These are phyloP conservation scores for Atherinomorus stipes DNA, from an alignment of 2,113 vertebrate genomes.

Conservation along the genomic window DNA sequence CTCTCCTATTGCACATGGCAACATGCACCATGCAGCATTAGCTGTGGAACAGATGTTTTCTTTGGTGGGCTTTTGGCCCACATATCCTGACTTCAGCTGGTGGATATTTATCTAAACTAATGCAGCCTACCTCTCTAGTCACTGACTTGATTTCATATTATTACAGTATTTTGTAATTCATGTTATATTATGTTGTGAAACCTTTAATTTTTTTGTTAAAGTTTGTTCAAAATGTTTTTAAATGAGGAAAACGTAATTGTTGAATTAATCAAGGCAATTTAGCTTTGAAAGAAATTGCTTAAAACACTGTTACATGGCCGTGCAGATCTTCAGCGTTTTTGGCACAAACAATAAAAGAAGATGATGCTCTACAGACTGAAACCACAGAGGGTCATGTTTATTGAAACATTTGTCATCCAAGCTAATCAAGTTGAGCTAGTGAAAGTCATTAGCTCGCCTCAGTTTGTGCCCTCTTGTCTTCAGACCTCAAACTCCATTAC, in stretches of 20 bases:
- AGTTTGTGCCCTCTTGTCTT: constrained; percentile 48
- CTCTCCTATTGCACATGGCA: constrained; percentile 8
- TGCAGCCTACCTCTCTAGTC: constrained; percentile 15
- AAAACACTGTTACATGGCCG: not conserved
- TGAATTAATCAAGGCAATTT: not conserved
- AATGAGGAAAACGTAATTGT: not conserved
- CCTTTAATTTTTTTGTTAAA: constrained; percentile 7
- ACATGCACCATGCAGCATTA: constrained; percentile 22
- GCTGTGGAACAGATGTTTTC: constrained; percentile 23
- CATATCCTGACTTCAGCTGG: constrained; percentile 5
- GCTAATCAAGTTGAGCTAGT: constrained; percentile 45
- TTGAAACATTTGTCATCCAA: constrained; percentile 59
- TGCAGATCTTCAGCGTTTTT: not conserved
- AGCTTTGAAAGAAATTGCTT: too few species aligned
- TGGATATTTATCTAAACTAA: constrained; percentile 32
- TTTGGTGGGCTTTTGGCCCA: constrained; percentile 22
- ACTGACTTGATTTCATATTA: constrained; percentile 26
- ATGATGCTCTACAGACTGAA: constrained; percentile 29
- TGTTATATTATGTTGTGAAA: constrained; percentile 12
- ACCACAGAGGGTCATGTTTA: constrained; percentile 19
- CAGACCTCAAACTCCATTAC: constrained; percentile 61
- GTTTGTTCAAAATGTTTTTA: not conserved
- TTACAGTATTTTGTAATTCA: too few species aligned
- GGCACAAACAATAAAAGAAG: constrained; percentile 1
- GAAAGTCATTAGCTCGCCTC: constrained; percentile 56